These are phyloP conservation scores for Coleophora flavipennella DNA, from an alignment of 2,888 invertebrate genomes.

Conservation along the genomic window DNA sequence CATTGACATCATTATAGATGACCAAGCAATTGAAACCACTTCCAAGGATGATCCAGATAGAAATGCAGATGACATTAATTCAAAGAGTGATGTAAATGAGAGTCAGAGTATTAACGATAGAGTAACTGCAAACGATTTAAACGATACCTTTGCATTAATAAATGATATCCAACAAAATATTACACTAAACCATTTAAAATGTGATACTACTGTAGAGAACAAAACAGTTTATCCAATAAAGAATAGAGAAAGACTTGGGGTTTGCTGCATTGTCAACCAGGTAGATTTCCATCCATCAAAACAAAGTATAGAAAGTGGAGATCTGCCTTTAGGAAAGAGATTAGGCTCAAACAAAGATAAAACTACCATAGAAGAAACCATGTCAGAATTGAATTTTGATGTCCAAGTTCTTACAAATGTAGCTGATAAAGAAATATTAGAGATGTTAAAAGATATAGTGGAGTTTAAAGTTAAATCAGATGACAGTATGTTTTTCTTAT, in stretches of 20 bases:
- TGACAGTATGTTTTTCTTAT: not conserved
- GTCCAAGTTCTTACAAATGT: not conserved
- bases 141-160: not conserved
- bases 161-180: not conserved
- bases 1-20: too few relatives aligned
- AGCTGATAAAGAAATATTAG: not conserved
- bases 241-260: not conserved
- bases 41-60: too few relatives aligned
- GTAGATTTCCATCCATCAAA: not conserved
- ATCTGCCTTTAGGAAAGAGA: not conserved
- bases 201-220: not conserved
- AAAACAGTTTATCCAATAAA: not conserved
- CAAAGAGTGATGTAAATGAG: too few relatives aligned
- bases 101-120: too few relatives aligned
- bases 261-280: not conserved
- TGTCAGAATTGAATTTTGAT: not conserved
- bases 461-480: not conserved
- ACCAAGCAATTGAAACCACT: too few relatives aligned
- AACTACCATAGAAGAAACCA: not conserved
- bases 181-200: not conserved
- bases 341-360: not conserved
- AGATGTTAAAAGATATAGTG: not conserved
- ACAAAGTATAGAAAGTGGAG: too few relatives aligned
- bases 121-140: too few relatives aligned
- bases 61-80: too few relatives aligned